Conservation (phyloP, 2,113 vertebrate species). For the Hippolais icterina region DNA sequence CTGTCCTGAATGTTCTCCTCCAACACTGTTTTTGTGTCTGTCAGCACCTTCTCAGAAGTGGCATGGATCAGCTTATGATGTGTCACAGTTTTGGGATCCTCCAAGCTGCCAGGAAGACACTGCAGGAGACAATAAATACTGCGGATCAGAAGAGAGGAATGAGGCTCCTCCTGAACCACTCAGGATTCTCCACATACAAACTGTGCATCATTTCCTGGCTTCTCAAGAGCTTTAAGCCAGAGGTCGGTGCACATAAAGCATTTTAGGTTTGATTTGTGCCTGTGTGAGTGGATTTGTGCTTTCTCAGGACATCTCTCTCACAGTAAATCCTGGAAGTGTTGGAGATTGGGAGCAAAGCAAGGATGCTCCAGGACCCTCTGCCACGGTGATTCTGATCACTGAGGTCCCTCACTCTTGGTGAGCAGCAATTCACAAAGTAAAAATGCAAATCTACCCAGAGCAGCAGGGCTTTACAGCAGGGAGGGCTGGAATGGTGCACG, state of each 20-base stretch:
- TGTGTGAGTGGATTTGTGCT: neutral
- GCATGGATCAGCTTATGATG: conserved; percentile 95
- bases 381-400: accelerated
- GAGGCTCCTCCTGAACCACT: neutral
- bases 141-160: neutral
- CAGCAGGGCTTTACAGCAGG: neutral
- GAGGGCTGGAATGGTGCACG: neutral
- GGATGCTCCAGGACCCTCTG: neutral
- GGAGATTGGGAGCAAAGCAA: neutral
- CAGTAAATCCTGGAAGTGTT: neutral
- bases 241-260: neutral
- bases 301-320: neutral
- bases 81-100: conserved; percentile 92
- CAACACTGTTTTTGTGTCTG: conserved; percentile 85
- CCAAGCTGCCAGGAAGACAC: conserved; percentile 88
- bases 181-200: neutral
- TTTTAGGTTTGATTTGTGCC: neutral
- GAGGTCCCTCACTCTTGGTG: neutral
- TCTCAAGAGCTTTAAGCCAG: neutral
- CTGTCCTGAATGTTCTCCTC: conserved; percentile 94
- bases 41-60: conserved; percentile 89
- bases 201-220: neutral
- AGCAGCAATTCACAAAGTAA: neutral
- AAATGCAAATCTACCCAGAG: neutral
- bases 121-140: conserved; percentile 3